Conservation (phyloP, 2,888 invertebrate species). For the Andrena haemorrhoa region DNA sequence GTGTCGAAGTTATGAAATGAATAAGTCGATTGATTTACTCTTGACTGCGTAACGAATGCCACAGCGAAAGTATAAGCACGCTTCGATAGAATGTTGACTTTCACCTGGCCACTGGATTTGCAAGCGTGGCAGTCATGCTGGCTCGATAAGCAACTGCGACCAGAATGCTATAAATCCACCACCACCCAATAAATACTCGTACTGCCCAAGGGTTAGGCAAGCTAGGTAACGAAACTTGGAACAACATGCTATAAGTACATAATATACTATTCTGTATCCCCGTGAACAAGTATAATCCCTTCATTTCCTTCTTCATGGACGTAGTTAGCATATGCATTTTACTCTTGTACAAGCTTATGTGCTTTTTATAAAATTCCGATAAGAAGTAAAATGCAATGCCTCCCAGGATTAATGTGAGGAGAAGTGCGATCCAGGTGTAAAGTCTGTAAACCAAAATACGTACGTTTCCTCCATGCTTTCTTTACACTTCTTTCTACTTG, state of each 20-base stretch:
- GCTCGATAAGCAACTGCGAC: slow-evolving; percentile 93
- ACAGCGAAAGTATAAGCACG: no score
- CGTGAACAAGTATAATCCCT: slow-evolving; percentile 90
- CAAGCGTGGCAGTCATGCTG: slow-evolving; percentile 93
- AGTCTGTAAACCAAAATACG: slow-evolving; percentile 85
- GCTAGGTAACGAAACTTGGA: slow-evolving; percentile 91
- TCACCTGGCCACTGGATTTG: slow-evolving; percentile 90
- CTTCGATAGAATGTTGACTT: neutral
- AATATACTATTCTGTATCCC: slow-evolving; percentile 90
- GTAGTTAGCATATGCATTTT: slow-evolving; percentile 32
- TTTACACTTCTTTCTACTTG: neutral
- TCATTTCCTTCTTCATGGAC: slow-evolving; percentile 73
- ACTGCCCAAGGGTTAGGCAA: slow-evolving; percentile 93
- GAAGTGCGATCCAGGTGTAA: slow-evolving; percentile 91
- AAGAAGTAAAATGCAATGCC: slow-evolving; percentile 83
- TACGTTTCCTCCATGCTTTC: neutral
- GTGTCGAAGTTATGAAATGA: slow-evolving; percentile 18
- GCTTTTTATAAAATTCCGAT: slow-evolving; percentile 59
- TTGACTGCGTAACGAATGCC: neutral
- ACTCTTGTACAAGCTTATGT: slow-evolving; percentile 48
- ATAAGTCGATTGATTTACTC: neutral
- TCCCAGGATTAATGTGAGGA: slow-evolving; percentile 89
- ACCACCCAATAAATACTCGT: slow-evolving; percentile 93
- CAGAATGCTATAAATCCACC: slow-evolving; percentile 94
- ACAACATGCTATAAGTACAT: slow-evolving; percentile 93